phyloP scores from a whole-genome alignment of 2,113 vertebrate species.

The Halcyon senegalensis region DNA sequence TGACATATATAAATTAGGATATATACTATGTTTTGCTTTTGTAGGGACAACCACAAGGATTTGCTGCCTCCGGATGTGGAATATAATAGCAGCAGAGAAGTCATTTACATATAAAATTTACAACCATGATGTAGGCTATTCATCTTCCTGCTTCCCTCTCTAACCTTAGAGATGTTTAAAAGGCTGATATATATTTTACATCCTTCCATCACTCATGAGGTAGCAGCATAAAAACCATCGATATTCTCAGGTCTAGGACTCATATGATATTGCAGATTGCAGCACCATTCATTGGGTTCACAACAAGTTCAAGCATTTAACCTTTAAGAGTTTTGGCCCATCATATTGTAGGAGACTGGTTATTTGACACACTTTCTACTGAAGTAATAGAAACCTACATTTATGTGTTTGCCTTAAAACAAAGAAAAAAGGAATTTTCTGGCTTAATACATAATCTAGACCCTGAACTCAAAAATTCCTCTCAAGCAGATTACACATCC shows the following conservation, averaged over 20 bases:
- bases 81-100: not conserved
- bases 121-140: not conserved
- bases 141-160: not conserved
- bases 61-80: not conserved
- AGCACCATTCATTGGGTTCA: not conserved
- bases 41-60: not conserved
- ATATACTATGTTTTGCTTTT: not conserved
- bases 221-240: not conserved
- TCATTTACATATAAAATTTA: not conserved
- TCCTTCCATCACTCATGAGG: not conserved
- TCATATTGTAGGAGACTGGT: not conserved
- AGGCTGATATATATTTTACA: not conserved
- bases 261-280: rapidly evolving
- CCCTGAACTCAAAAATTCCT: not conserved
- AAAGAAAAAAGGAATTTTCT: not conserved
- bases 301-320: not conserved
- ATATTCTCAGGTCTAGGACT: not conserved
- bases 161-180: not conserved
- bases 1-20: not conserved
- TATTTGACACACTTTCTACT: not conserved
- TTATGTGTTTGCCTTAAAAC: not conserved
- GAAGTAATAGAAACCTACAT: not conserved
- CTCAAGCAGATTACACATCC: not conserved
- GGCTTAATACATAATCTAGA: not conserved
- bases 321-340: not conserved